Evolutionary conservation across 2,888 invertebrate species (phyloP), one percentile per base, ranked within the genome.

Genomic region (Ariolimax columbianus): DNA sequence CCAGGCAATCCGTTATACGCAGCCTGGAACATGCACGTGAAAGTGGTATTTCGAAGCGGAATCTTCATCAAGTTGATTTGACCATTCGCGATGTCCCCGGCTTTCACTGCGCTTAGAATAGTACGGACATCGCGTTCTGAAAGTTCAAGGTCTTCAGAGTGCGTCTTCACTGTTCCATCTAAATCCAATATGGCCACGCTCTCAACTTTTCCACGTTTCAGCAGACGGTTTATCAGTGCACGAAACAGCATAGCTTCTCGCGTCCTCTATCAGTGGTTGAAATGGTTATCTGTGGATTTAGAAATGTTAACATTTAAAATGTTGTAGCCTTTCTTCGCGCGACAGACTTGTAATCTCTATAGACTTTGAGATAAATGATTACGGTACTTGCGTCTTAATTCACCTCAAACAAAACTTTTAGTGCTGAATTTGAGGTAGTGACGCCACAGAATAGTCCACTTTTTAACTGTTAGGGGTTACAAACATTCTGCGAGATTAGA

Each of bases 121-220:
- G 70, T 72, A 17, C 55, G 47, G 38, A 82, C 30, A 33, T 82
- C 82, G 7, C 72, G 43, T 55, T 82, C 55, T 19, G 72, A 72
- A 4, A 82, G 72, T 26, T 82, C 82, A 17, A 70, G 55, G 51
- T 82, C 55, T 55, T 70, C 55, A 36, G 73, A 72, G 17, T 30
- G 47, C 51, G 38, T 73, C 72, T 43, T 55, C 0, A 82, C 55
- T 19, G n/a, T 73, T 17, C 82, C 82, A 17, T 38, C 40, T 23
- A 68, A 38, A 40, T 70, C 73, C 51, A 82, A 40, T 40, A 82
- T 70, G 73, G 82, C 82, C 36, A 73, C 82, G 11, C 38, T 82
- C n/a, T 73, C 68, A 7, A 82, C 55, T 82, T 82, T 82, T 72
- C 82, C 82, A 4, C 72, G 70, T 36, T 55, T 73, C 23, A 82